Evolutionary conservation across 2,113 vertebrate genomes (phyloP), one percentile per base, ranked within the genome.

Genomic region (Rhabdornis inornatus): DNA sequence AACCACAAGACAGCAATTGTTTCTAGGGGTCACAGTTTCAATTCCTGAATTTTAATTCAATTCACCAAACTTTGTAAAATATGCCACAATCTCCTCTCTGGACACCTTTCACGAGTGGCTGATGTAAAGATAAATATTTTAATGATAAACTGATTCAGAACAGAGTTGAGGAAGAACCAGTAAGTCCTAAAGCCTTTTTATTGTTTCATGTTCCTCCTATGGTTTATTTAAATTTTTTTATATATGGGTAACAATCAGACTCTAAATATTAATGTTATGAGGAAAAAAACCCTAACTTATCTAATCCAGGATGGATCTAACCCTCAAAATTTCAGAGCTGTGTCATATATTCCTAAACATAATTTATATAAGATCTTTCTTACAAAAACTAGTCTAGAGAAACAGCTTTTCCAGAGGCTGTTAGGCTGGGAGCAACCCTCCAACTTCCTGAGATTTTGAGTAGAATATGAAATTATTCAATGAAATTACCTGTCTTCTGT

Each of bases 41-140:
- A 47, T 83, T 75, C 49, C 35, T 70, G 37, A 70, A 70, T 50
- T 86, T 70, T 39, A 83, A 40, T 80, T 78, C 44, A 53, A 77
- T 90, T 80, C 49, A 81, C 14, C 64, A 77, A 94, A 95, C n/a
- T 60, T 27, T 39, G 33, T 81, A 60, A 92, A 93, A 42, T 55
- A 64, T 6, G 8, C 56, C 65, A 56, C 14, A 17, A 22, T 71
- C 55, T 65, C 31, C 60, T 72, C 82, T 84, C 56, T 75, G 65
- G 44, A 37, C 20, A 60, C 15, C 22, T 57, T 72, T 90, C 63
- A 66, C 40, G 15, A 9, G 40, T 47, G 31, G 27, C 37, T 94
- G 52, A 60, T 74, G 69, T 33, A 56, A 61, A 63, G 25, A 20
- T 15, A 49, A 70, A 15, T 57, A 53, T 71, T 92, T 90, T 70